Conservation (phyloP, 2,113 vertebrate genomes). For the Tor tambroides region DNA sequence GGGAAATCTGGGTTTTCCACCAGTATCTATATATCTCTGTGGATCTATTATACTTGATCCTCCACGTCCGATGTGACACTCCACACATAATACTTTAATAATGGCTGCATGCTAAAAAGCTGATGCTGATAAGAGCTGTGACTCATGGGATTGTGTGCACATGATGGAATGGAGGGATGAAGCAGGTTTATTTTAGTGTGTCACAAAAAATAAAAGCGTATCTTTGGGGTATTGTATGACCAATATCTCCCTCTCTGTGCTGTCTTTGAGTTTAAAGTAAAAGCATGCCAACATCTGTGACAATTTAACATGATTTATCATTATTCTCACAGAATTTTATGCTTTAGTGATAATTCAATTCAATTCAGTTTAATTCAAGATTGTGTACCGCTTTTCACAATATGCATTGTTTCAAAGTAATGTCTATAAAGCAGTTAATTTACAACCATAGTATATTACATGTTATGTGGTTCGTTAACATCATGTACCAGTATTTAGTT, state of each 20-base stretch:
- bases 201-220: background rate
- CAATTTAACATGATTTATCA: background rate
- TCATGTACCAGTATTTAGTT: too few relatives aligned
- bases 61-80: constrained; percentile 48
- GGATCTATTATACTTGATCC: constrained; percentile 35
- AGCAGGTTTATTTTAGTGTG: background rate
- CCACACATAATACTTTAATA: constrained; percentile 65
- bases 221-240: background rate
- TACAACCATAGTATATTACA: too few relatives aligned
- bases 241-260: background rate
- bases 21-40: constrained; percentile 1
- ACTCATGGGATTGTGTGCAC: constrained; percentile 33
- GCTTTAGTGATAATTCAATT: too few relatives aligned
- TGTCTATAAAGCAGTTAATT: too few relatives aligned
- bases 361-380: too few relatives aligned
- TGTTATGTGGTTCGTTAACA: too few relatives aligned
- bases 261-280: background rate
- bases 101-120: constrained; percentile 52
- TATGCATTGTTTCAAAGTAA: too few relatives aligned
- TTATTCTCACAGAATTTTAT: background rate
- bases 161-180: background rate
- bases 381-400: too few relatives aligned
- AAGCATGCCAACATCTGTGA: background rate
- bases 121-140: constrained; percentile 59
- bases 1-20: background rate